Conservation (phyloP, 1,140 invertebrate genomes). For the Musca domestica region DNA sequence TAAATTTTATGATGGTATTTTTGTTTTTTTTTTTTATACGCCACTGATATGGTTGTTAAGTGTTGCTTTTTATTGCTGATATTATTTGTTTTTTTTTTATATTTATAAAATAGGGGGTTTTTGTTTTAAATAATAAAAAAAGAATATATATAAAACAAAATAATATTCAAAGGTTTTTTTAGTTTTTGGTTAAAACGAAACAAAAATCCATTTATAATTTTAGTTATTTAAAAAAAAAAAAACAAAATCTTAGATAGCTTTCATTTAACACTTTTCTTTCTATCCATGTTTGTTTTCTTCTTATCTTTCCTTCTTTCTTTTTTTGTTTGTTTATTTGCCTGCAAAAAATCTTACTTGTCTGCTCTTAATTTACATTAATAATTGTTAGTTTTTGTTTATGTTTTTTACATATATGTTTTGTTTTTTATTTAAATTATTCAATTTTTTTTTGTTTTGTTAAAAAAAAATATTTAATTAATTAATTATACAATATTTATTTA, state of each 20-base stretch:
- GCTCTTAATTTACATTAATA: not conserved
- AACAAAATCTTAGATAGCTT: too few relatives aligned
- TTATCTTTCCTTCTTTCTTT: too few relatives aligned
- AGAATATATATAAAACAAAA: too few relatives aligned
- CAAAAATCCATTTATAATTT: not conserved
- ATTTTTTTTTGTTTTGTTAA: not conserved
- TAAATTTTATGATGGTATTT: conserved; percentile 5
- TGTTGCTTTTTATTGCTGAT: conserved; percentile 52
- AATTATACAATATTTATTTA: conserved; percentile 9
- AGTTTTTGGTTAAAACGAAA: not conserved
- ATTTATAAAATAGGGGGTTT: conserved; percentile 2
- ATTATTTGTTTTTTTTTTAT: conserved; percentile 24
- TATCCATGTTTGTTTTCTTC: too few relatives aligned
- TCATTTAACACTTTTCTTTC: too few relatives aligned
- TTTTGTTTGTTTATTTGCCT: too few relatives aligned
- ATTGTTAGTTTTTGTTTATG: not conserved
- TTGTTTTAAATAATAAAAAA: not conserved
- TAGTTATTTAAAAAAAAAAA: too few relatives aligned
- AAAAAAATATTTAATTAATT: not conserved
- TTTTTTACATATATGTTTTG: not conserved
- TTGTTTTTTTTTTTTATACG: conserved; percentile 32
- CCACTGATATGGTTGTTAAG: conserved; percentile 51
- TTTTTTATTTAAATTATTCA: not conserved
- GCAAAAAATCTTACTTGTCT: too few relatives aligned
- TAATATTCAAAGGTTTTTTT: too few relatives aligned